These are phyloP conservation scores for Odocoileus virginianus DNA, from an alignment of 2,113 vertebrate species.

Conservation along the genomic window DNA sequence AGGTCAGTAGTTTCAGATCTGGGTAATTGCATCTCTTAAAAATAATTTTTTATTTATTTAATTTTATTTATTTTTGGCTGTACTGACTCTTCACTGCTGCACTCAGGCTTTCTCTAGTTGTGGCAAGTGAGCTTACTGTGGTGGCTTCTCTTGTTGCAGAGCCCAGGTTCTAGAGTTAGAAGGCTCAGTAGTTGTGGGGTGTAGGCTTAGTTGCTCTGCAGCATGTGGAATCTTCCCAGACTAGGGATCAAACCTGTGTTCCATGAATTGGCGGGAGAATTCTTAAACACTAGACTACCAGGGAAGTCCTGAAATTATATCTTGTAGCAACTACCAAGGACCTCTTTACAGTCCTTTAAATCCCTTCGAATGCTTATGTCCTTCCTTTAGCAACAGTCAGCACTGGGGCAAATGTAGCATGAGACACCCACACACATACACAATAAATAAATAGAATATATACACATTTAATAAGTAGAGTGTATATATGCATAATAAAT, in stretches of 20 bases:
- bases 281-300: not conserved
- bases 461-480: not conserved
- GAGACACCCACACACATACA: not conserved
- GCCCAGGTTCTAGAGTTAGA: not conserved
- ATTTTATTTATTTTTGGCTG: not conserved
- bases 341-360: not conserved
- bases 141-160: not conserved
- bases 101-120: not conserved
- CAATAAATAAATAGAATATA: not conserved
- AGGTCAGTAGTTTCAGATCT: not conserved
- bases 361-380: not conserved
- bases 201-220: not conserved
- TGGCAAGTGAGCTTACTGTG: not conserved
- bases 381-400: not conserved
- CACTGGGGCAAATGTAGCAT: fast-evolving
- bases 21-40: not conserved
- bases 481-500: not conserved
- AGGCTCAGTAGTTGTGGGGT: not conserved
- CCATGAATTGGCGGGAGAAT: not conserved
- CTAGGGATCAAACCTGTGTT: not conserved
- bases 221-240: not conserved
- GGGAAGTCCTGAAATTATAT: not conserved
- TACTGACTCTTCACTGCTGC: not conserved
- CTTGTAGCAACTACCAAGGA: not conserved
- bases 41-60: not conserved